Evolutionary conservation across 2,797 vertebrate species (phyloP).

Genomic region (Eidolon dupreanum): DNA sequence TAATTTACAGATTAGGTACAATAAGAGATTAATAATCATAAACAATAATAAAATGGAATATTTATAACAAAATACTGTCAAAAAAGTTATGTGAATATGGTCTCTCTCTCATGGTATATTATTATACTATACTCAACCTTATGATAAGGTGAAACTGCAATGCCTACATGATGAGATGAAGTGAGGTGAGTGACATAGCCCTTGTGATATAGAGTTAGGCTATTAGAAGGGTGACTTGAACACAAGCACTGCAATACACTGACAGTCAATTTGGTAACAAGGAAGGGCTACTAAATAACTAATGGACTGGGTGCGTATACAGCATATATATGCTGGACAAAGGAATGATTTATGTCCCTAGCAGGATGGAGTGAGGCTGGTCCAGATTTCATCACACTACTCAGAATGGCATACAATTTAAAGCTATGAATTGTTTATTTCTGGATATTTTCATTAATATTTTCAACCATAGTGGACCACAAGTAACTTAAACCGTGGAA

Average conservation of each 20-base stretch:
- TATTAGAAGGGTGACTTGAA: neutral
- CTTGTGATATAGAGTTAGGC: neutral
- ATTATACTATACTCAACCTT: neutral
- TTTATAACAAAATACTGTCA: neutral
- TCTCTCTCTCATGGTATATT: neutral
- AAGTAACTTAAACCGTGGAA: too few species aligned
- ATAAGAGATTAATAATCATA: neutral
- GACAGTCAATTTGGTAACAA: too few species aligned
- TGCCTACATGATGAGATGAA: neutral
- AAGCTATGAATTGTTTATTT: neutral
- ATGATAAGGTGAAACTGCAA: neutral
- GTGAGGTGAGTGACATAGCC: too few species aligned
- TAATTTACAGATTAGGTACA: neutral
- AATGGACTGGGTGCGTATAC: neutral
- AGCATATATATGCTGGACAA: too few species aligned
- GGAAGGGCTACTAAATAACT: neutral
- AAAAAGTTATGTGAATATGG: neutral
- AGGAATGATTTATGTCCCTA: neutral
- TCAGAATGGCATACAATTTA: neutral
- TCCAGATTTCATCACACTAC: neutral
- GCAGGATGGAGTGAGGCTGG: neutral
- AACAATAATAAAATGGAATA: neutral
- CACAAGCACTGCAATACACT: neutral
- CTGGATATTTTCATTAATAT: neutral
- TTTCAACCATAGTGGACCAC: neutral